These are phyloP conservation scores for Ictalurus furcatus DNA, from an alignment of 2,113 vertebrate genomes.

Conservation along the genomic window DNA sequence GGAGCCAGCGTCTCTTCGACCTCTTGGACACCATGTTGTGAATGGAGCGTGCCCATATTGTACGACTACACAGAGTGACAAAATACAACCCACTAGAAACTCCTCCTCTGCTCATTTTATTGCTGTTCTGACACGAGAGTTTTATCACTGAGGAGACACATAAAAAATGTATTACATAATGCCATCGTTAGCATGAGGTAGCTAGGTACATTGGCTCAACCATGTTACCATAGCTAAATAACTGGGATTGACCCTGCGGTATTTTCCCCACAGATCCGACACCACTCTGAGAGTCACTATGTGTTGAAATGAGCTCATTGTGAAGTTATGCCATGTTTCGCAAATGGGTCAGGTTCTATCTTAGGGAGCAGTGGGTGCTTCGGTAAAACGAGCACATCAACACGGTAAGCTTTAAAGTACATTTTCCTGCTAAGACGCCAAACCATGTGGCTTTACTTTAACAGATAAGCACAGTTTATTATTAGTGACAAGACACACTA, in stretches of 20 bases:
- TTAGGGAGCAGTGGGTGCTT: neutral
- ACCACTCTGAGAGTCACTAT: conserved; percentile 25
- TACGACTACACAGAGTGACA: too few species aligned
- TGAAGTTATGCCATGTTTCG: neutral
- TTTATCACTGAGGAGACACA: neutral
- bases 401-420: neutral
- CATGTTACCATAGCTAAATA: neutral
- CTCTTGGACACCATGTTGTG: neutral
- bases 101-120: neutral
- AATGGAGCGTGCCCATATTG: neutral
- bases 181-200: neutral
- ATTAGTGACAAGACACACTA: neutral
- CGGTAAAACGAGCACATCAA: neutral
- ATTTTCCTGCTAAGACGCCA: neutral
- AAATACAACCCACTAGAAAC: neutral
- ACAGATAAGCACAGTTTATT: neutral
- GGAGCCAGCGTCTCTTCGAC: neutral
- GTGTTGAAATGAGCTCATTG: conserved; percentile 55
- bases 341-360: conserved; percentile 37
- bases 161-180: neutral
- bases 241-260: neutral
- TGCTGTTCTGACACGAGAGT: neutral
- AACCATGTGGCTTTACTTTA: neutral
- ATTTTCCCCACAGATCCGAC: neutral
- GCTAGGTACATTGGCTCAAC: neutral